These are phyloP conservation scores for Lepidocyrtinus sp. DNA, from an alignment of 2,888 invertebrate genomes.

Conservation along the genomic window DNA sequence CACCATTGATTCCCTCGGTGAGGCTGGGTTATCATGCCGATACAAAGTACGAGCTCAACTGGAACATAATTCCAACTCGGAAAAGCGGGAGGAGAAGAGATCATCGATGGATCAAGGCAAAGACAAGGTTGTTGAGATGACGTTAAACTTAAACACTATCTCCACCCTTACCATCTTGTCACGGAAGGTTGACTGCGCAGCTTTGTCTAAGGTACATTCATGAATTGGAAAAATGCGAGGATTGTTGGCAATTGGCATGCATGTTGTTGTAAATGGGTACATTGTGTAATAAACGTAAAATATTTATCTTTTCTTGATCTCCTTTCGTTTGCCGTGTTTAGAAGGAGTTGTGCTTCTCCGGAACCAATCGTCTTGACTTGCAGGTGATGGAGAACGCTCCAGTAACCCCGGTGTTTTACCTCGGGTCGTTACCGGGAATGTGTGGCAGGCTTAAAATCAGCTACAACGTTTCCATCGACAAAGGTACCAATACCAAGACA, in stretches of 20 bases:
- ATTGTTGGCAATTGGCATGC: background rate
- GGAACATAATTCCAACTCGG: constrained; percentile 3
- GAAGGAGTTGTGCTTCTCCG: constrained; percentile 66
- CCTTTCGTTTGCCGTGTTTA: too few relatives aligned
- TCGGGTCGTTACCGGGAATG: constrained; percentile 47
- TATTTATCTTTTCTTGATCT: background rate
- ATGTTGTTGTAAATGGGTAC: background rate
- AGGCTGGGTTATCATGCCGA: constrained; percentile 30
- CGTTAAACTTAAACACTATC: constrained; percentile 34
- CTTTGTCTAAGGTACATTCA: constrained; percentile 41
- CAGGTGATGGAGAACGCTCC: constrained; percentile 67
- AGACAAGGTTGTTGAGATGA: constrained; percentile 44
- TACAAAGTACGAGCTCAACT: constrained; percentile 37
- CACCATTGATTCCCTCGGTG: background rate
- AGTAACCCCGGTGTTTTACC: constrained; percentile 11
- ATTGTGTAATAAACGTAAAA: background rate
- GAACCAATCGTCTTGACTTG: constrained; percentile 46
- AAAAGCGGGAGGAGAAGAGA: constrained; percentile 42
- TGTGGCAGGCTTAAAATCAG: constrained; percentile 54
- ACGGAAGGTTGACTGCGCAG: constrained; percentile 17
- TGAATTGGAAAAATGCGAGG: background rate
- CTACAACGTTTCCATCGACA: constrained; percentile 47
- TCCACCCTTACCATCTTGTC: constrained; percentile 8
- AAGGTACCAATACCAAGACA: constrained; percentile 45
- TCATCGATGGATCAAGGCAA: background rate